Percentiles rank a stretch among this genome's conserved stretches.
Conservation (phyloP, 92 coral and sea anemone species). For the Muricea muricata region DNA sequence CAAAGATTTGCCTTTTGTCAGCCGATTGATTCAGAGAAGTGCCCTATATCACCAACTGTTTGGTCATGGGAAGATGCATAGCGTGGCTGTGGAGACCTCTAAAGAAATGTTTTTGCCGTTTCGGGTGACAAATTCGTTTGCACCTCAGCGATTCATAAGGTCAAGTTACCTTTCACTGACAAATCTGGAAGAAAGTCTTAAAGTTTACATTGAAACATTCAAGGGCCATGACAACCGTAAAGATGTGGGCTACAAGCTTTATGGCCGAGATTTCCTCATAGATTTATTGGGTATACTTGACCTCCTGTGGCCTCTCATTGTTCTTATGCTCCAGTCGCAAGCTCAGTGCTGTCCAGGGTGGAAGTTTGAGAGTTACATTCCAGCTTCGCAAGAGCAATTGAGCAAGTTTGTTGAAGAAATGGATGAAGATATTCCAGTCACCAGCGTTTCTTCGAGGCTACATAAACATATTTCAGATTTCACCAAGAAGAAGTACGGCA, state of each 20-base stretch:
- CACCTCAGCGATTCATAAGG: conserved; percentile 8
- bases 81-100: background rate
- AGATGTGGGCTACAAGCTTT: conserved; percentile 1
- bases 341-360: background rate
- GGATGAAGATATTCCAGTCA: background rate
- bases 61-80: conserved; percentile 27
- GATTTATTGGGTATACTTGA: background rate
- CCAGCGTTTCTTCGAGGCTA: conserved; percentile 1
- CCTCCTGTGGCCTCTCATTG: conserved; percentile 4
- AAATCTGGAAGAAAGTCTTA: background rate
- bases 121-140: background rate
- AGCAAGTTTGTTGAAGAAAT: background rate
- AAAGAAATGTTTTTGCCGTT: background rate
- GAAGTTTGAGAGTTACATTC: background rate
- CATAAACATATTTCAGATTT: background rate
- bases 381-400: background rate
- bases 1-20: too few species aligned
- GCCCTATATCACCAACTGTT: background rate
- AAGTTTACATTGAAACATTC: conserved; percentile 17
- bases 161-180: background rate
- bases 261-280: background rate
- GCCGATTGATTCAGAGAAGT: background rate
- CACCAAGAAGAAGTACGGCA: background rate
- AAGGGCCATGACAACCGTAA: conserved; percentile 1
- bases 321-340: conserved; percentile 12